Percentiles rank a stretch among this genome's conserved stretches.
Conservation (phyloP, 2,888 invertebrate species). For the Cerceris ruficornis region DNA sequence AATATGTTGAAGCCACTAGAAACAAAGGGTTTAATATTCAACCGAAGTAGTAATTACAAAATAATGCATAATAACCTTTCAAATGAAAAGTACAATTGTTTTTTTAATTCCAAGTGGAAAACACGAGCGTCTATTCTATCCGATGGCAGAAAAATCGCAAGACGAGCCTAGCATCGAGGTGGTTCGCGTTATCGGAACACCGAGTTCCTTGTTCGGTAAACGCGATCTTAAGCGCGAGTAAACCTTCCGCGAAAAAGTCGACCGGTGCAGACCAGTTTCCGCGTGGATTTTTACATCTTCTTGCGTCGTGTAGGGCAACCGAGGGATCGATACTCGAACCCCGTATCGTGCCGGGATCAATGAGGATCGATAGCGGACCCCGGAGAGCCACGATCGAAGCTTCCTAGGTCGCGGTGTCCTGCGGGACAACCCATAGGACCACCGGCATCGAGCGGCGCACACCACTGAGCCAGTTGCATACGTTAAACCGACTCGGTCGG, state of each 20-base stretch:
- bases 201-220: background rate
- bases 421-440: conserved; percentile 76
- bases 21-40: no score
- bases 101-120: background rate
- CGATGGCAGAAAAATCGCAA: background rate
- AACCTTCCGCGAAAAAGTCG: conserved; percentile 49
- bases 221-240: background rate
- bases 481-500: conserved; percentile 70
- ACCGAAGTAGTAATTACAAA: no score
- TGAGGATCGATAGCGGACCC: conserved; percentile 59
- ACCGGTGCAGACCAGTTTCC: conserved; percentile 36
- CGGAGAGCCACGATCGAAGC: conserved; percentile 57
- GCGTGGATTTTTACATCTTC: conserved; percentile 56
- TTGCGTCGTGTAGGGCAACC: conserved; percentile 21
- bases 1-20: no score
- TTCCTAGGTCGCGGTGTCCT: conserved; percentile 59
- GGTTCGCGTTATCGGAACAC: background rate
- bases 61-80: no score
- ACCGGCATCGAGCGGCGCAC: conserved; percentile 77
- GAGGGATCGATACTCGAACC: conserved; percentile 29
- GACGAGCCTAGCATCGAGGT: background rate
- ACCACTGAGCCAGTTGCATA: conserved; percentile 71
- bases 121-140: background rate
- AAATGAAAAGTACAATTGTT: no score
- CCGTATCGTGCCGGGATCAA: conserved; percentile 56